A percentile compares a stretch with the other conserved stretches of the same genome.
phyloP scores from a whole-genome alignment of 2,113 vertebrate species.

The Serinus canaria region DNA sequence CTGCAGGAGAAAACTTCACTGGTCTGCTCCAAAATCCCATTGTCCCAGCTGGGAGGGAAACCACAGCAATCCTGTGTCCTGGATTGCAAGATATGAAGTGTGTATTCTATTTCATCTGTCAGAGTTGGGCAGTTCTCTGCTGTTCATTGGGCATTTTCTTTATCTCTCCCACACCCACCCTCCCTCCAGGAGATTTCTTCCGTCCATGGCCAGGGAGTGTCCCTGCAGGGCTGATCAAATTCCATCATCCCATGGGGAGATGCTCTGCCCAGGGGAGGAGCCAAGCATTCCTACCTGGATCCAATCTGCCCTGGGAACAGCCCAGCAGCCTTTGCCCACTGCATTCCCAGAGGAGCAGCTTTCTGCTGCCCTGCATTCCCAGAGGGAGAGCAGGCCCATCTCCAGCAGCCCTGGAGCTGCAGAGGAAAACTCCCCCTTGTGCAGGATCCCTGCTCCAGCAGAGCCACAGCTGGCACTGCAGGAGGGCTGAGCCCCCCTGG shows the following conservation, averaged over 20 bases:
- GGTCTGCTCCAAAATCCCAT: not conserved
- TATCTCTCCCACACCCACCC: not conserved
- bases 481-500: not conserved
- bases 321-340: too few species aligned
- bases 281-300: not conserved
- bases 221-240: not conserved
- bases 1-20: not conserved
- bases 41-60: not conserved
- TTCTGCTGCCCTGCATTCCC: too few species aligned
- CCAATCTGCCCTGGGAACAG: too few species aligned
- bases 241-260: not conserved
- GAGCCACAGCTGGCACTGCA: not conserved
- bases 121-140: not conserved
- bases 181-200: not conserved
- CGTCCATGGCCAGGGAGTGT: not conserved
- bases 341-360: too few species aligned
- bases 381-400: too few species aligned
- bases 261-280: not conserved
- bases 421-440: too few species aligned
- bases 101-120: not conserved
- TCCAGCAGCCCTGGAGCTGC: too few species aligned
- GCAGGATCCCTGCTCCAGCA: not conserved
- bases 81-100: not conserved
- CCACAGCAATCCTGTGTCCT: not conserved
- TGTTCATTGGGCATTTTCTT: not conserved